A percentile compares a stretch with the other conserved stretches of the same genome.
Conservation (phyloP, 1,140 invertebrate genomes). For the Atta colombica region DNA sequence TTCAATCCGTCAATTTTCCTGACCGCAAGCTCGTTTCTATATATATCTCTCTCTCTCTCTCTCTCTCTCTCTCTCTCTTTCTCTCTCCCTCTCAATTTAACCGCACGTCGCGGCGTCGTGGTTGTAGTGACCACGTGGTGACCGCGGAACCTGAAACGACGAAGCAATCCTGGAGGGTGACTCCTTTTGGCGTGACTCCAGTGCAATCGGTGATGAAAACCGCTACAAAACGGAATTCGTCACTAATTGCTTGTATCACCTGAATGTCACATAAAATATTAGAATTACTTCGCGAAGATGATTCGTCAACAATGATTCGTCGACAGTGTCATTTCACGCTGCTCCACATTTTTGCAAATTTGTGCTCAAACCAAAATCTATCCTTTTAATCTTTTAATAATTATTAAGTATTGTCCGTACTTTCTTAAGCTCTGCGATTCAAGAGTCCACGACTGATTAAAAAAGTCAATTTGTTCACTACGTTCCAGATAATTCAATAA, state of each 20-base stretch:
- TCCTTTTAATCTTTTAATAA: not conserved
- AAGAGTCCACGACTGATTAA: not conserved
- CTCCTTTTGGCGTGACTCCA: constrained; percentile 49
- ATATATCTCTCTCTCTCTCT: too few species aligned
- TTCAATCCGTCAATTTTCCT: constrained; percentile 18
- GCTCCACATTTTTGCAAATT: not conserved
- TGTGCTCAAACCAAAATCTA: not conserved
- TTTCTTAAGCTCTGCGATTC: not conserved
- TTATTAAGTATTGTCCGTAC: not conserved
- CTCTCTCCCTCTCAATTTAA: constrained; percentile 28
- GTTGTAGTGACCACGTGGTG: constrained; percentile 58
- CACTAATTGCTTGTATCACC: not conserved
- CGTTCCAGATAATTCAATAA: not conserved
- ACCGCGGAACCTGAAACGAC: constrained; percentile 28
- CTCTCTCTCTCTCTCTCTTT: not conserved
- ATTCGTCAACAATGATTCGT: not conserved
- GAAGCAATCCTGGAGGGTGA: not conserved
- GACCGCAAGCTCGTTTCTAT: not conserved
- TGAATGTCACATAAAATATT: constrained; percentile 1
- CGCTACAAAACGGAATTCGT: not conserved
- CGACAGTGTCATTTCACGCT: not conserved
- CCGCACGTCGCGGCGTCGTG: constrained; percentile 15
- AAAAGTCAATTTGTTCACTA: not conserved
- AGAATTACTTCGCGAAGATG: not conserved
- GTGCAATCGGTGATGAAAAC: constrained; percentile 20